Percentiles rank a stretch among this genome's conserved stretches.
Conservation (phyloP, 2,113 vertebrate genomes). For the Tenrec ecaudatus region DNA sequence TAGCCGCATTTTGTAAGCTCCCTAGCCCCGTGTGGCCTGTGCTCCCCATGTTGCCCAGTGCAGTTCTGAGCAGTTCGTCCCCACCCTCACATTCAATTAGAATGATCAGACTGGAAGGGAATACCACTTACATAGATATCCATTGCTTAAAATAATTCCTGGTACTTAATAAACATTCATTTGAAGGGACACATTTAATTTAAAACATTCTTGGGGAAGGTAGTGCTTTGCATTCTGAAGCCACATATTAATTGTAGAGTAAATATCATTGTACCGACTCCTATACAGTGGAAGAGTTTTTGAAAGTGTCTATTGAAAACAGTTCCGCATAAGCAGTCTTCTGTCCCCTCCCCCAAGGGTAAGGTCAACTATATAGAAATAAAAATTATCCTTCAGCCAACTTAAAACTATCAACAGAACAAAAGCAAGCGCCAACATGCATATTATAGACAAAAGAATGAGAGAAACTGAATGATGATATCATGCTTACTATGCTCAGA, state of each 20-base stretch:
- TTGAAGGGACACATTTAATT: constrained; percentile 52
- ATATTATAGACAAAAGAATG: not conserved
- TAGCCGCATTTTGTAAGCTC: not conserved
- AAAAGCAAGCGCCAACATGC: not conserved
- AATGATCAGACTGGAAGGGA: constrained; percentile 2
- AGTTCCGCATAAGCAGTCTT: not conserved
- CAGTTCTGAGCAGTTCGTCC: not conserved
- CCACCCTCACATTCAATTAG: not conserved
- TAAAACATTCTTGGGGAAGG: not conserved
- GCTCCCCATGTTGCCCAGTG: not conserved
- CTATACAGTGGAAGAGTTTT: not conserved
- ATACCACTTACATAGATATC: not conserved
- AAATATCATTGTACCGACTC: not conserved
- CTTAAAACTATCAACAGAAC: not conserved
- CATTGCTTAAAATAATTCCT: not conserved
- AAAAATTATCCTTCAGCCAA: not conserved
- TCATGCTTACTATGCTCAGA: not conserved
- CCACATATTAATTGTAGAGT: not conserved
- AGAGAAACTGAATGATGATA: constrained; percentile 19
- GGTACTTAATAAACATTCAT: not conserved
- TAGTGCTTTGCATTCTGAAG: not conserved
- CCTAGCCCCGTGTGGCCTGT: not conserved
- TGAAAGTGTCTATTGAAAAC: not conserved
- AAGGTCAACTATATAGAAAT: not conserved
- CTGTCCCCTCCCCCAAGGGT: not conserved